Conservation (phyloP, 2,113 vertebrate species). For the Aegithalos caudatus region DNA sequence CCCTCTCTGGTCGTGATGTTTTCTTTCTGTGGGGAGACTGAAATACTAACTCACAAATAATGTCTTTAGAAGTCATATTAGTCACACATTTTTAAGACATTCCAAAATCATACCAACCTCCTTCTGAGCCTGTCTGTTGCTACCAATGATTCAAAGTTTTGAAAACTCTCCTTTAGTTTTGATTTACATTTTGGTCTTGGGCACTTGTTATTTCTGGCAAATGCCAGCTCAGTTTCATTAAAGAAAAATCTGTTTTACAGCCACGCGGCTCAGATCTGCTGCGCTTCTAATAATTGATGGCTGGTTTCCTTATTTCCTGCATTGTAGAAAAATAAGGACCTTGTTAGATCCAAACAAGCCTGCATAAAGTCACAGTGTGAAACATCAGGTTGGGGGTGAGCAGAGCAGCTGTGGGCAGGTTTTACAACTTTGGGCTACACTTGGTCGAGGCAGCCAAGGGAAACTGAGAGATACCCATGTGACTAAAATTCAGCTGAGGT, state of each 20-base stretch:
- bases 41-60: conserved; percentile 70
- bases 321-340: conserved; percentile 72
- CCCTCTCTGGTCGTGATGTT: conserved; percentile 48
- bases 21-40: conserved; percentile 67
- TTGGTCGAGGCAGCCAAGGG: conserved; percentile 1
- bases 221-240: conserved; percentile 76
- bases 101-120: conserved; percentile 72
- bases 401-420: conserved; percentile 34
- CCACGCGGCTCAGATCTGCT: conserved; percentile 51
- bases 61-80: conserved; percentile 78
- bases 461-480: conserved; percentile 22
- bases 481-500: conserved; percentile 33
- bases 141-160: conserved; percentile 76
- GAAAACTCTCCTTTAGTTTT: conserved; percentile 75
- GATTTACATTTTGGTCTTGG: conserved; percentile 81
- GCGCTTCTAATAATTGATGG: conserved; percentile 68
- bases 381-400: conserved; percentile 48
- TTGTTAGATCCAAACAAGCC: conserved; percentile 69
- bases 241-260: conserved; percentile 78
- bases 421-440: conserved; percentile 16
- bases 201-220: conserved; percentile 83
- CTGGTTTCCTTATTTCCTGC: conserved; percentile 71
- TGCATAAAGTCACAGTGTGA: conserved; percentile 69
- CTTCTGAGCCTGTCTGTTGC: conserved; percentile 64
- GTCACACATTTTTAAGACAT: conserved; percentile 87